Evolutionary conservation across 2,113 vertebrate genomes (phyloP), one percentile per base, ranked within the genome.

Genomic region (Oxyruncus cristatus): DNA sequence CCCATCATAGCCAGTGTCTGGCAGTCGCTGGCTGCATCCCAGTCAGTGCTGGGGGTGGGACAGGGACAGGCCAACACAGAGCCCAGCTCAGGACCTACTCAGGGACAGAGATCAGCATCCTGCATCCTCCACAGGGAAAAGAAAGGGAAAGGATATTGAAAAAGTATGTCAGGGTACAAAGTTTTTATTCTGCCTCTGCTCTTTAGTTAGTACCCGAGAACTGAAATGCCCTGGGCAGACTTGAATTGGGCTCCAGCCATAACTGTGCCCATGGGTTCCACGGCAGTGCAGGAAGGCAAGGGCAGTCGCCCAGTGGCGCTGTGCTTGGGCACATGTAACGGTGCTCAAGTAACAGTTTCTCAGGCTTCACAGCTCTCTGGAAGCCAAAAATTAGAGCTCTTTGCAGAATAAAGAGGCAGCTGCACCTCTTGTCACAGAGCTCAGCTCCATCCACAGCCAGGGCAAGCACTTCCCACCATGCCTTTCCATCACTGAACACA

Each of bases 221-320:
- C 18, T 83, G 44, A 16, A 47, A 37, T 24, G 28, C 32, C 37
- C 19, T 37, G 77, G 16, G 35, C 20, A 68, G 86, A 8, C n/a
- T 28, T 8, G 2, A 35, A 22, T 10, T 37, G 41, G 21, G 33
- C 39, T 78, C 41, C 37, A 88, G 55, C n/a, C 20, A n/a, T 46
- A 82, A 6, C 8, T 12, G 21, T 8, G 5, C 18, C 33, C 4
- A 0, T 37, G 61, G 66, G 28, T 59, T 77, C 49, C 21, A 58
- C 58, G 37, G 59, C 18, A 55, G 67, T 3, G 4, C 70, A 58
- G 71, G 55, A 74, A 14, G 30, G 24, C 53, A 46, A 44, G 12
- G 14, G 5, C 22, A 18, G 5, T 26, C 0, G 63, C 19, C 44
- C 2, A 0, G 7, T 0, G 0, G 27, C 19, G 46, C 55, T 77